phyloP scores from a whole-genome alignment of 2,888 invertebrate species.

The Tetragnatha montana region DNA sequence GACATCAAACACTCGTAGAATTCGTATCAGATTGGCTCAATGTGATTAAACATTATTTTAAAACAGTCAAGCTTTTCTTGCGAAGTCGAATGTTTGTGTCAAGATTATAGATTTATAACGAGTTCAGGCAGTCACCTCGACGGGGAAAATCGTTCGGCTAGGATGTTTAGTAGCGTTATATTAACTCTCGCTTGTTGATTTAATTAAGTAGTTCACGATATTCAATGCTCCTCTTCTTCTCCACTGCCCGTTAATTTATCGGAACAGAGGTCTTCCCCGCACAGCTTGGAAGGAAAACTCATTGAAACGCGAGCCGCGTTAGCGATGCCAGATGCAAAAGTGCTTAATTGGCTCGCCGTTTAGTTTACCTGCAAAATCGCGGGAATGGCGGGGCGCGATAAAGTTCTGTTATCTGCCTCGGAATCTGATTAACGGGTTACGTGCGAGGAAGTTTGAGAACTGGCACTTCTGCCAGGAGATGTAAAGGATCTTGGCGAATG shows the following conservation, averaged over 20 bases:
- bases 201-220: constrained; percentile 40
- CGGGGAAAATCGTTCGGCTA: constrained; percentile 11
- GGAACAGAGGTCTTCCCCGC: constrained; percentile 18
- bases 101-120: constrained; percentile 41
- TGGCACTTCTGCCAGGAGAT: constrained; percentile 14
- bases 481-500: constrained; percentile 12
- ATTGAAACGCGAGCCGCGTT: constrained; percentile 35
- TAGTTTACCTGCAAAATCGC: constrained; percentile 35
- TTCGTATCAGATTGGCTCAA: background rate
- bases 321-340: constrained; percentile 21
- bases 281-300: constrained; percentile 2
- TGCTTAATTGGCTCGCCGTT: constrained; percentile 37
- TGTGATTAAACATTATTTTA: constrained; percentile 18
- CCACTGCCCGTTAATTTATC: constrained; percentile 28
- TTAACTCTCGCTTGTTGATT: constrained; percentile 41
- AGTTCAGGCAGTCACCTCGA: constrained; percentile 16
- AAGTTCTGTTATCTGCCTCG: constrained; percentile 27
- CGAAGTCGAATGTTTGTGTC: constrained; percentile 24
- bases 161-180: constrained; percentile 32
- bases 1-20: no score
- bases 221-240: constrained; percentile 20
- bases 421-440: constrained; percentile 50
- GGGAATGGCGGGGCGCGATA: constrained; percentile 5
- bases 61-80: background rate
- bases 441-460: constrained; percentile 44